phyloP scores from a whole-genome alignment of 2,113 vertebrate genomes.

The Columba janthina region DNA sequence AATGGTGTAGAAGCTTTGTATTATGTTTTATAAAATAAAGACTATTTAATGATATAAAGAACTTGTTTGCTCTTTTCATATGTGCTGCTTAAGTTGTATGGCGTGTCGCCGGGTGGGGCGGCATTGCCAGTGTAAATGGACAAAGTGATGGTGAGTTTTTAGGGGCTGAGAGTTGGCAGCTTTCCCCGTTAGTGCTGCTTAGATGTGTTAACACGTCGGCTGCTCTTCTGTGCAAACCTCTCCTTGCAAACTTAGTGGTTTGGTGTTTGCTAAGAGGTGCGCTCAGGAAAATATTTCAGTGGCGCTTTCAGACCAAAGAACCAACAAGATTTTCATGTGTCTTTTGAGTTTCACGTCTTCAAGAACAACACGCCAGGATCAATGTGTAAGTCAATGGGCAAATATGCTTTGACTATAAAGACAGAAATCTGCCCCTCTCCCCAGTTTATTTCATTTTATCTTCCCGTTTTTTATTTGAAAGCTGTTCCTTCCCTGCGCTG shows the following conservation, averaged over 20 bases:
- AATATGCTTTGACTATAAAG: neutral
- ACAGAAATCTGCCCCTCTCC: neutral
- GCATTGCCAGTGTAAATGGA: neutral
- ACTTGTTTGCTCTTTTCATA: neutral
- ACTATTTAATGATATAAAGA: constrained; percentile 47
- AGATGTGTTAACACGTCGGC: neutral
- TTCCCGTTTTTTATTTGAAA: neutral
- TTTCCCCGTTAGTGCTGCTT: neutral
- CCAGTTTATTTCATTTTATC: neutral
- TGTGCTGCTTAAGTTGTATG: neutral
- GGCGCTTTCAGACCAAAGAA: neutral
- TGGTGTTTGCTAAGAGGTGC: neutral
- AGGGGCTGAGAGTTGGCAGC: neutral
- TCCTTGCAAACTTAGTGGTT: neutral
- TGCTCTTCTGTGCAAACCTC: neutral
- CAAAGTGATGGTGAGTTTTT: neutral
- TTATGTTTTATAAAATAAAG: constrained; percentile 77
- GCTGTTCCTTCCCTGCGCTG: neutral
- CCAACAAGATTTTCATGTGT: neutral
- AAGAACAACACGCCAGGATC: neutral
- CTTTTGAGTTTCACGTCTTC: neutral
- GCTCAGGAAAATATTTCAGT: neutral
- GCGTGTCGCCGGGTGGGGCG: neutral
- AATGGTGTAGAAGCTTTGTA: constrained; percentile 76
- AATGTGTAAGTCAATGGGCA: neutral